phyloP scores from a whole-genome alignment of 2,888 invertebrate genomes.

The Muscina levida region DNA sequence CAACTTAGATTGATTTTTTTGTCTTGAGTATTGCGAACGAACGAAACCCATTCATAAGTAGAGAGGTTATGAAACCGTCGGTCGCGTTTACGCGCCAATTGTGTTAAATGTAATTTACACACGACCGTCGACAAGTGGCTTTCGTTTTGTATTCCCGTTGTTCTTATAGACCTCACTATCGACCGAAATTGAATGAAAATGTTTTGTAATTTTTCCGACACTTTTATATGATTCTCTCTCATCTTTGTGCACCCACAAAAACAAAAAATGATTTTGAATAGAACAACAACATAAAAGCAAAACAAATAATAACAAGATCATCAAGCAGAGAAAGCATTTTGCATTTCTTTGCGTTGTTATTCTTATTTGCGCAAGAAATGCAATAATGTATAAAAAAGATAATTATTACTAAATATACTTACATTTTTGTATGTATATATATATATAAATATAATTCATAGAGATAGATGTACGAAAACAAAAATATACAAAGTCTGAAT shows the following conservation, averaged over 20 bases:
- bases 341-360: not conserved
- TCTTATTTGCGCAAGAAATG: slow-evolving; percentile 29
- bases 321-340: not conserved
- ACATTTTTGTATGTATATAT: too few species aligned
- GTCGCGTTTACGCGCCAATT: too few species aligned
- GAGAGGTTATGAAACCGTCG: too few species aligned
- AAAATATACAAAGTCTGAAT: too few species aligned
- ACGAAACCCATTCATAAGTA: too few species aligned
- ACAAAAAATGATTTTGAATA: not conserved
- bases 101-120: too few species aligned
- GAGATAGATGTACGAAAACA: not conserved
- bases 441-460: not conserved
- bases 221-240: slow-evolving; percentile 29
- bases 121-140: too few species aligned
- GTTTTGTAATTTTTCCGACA: slow-evolving; percentile 37
- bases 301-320: not conserved
- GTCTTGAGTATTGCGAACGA: too few species aligned
- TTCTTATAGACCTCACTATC: slow-evolving; percentile 18
- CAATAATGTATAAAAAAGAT: slow-evolving; percentile 8
- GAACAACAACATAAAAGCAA: not conserved
- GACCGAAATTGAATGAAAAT: slow-evolving; percentile 52
- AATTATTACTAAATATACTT: too few species aligned
- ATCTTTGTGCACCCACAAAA: not conserved
- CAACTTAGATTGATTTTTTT: too few species aligned
- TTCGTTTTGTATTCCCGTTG: too few species aligned